phyloP scores from a whole-genome alignment of 2,888 invertebrate genomes.

The Orthosia gothica region DNA sequence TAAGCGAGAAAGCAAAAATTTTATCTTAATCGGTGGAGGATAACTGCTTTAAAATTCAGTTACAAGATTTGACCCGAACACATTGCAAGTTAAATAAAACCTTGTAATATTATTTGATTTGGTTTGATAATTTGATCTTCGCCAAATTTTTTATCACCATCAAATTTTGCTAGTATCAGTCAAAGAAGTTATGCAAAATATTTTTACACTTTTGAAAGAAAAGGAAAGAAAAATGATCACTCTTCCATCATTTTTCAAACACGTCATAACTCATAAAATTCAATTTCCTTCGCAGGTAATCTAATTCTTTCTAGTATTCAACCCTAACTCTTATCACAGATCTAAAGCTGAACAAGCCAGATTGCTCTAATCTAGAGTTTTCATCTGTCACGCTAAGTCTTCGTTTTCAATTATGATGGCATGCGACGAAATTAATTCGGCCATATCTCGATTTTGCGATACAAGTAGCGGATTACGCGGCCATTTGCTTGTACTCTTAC shows the following conservation, averaged over 20 bases:
- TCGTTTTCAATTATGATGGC: constrained; percentile 86
- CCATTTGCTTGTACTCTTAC: constrained; percentile 84
- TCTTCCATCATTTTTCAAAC: not conserved
- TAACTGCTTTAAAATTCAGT: no score
- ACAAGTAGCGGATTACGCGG: constrained; percentile 87
- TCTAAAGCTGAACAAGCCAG: constrained; percentile 64
- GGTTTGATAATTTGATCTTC: no score
- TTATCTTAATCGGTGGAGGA: no score
- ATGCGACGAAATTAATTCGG: constrained; percentile 87
- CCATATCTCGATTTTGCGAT: constrained; percentile 86
- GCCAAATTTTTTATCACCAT: no score
- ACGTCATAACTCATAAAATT: constrained; percentile 14
- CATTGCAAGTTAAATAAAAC: no score
- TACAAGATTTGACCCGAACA: no score
- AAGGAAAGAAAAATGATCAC: not conserved
- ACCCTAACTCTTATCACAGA: constrained; percentile 43
- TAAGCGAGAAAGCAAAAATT: no score
- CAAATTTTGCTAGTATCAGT: no score
- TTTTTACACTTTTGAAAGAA: no score
- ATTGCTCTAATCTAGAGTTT: constrained; percentile 72
- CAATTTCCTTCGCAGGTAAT: constrained; percentile 29
- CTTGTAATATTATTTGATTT: no score
- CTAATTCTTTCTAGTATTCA: constrained; percentile 12
- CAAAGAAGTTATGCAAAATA: no score
- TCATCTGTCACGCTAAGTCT: constrained; percentile 82